Evolutionary conservation across 2,797 vertebrate species (phyloP), one percentile per base, ranked within the genome.

Genomic region (Anabacerthia variegaticeps): DNA sequence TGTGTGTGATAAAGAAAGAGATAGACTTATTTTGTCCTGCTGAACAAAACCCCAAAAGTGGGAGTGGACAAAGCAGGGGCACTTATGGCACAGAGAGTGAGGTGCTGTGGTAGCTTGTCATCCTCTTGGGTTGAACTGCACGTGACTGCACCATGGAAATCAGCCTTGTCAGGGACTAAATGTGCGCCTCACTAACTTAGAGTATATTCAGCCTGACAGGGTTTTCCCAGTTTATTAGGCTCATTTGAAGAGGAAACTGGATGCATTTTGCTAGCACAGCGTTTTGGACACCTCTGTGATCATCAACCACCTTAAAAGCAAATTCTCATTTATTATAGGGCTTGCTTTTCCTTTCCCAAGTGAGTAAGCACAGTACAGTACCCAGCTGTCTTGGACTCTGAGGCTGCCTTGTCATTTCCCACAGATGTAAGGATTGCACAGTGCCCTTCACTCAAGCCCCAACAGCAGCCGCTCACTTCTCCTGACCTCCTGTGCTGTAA

Each of bases 181-280:
- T 7, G 36, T 7, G 32, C 0, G 3, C 94, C 58, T 97, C 58
- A 9, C 32, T 77, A 32, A 19, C 79, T 54, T 34, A 30, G 62
- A 67, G 82, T 37, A 1, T 58, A 97, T 93, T 67, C 74, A 67
- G 28, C 14, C 32, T 79, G 91, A 92, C 96, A 95, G 74, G 55
- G 52, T 89, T 96, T 97, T 95, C 95, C 85, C 81, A 88, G 43
- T 48, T 91, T 92, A 66, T 97, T 94, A 96, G 79, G 26, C 59
- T 96, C 85, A 90, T 88, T 49, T 82, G 74, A 69, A 55, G 69
- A 83, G 63, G 78, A 95, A 90, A 26, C 39, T 80, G 82, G 58
- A 77, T 84, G 43, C 9, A 23, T 92, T 95, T 93, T 93, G 89
- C 87, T 88, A 48, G 66, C 23, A 32, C 65, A 88, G 86, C 9